phyloP scores from a whole-genome alignment of 2,113 vertebrate species.

The Poicephalus gulielmi region DNA sequence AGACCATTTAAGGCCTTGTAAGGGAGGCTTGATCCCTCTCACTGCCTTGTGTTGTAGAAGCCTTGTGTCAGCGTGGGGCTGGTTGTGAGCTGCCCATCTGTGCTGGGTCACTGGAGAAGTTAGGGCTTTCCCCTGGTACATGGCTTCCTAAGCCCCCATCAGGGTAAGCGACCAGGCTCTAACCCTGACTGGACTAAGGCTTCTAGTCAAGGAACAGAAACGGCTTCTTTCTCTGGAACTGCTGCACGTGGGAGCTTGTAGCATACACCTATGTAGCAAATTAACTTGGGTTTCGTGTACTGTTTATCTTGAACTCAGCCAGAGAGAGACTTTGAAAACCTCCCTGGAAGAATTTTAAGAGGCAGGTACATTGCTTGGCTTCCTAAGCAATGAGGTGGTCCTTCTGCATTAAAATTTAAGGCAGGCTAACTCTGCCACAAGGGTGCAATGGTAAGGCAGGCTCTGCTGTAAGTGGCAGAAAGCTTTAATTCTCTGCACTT shows the following conservation, averaged over 20 bases:
- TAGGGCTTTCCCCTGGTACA: neutral
- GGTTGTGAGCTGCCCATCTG: fast-evolving
- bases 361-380: neutral
- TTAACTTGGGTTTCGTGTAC: neutral
- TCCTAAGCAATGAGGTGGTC: neutral
- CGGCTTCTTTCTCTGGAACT: neutral
- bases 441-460: neutral
- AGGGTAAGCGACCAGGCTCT: neutral
- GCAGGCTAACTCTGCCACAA: neutral
- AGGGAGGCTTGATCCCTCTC: too few relatives aligned
- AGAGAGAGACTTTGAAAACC: neutral
- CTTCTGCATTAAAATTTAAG: neutral
- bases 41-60: neutral
- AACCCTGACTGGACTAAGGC: neutral
- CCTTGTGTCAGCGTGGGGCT: neutral
- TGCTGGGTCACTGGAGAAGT: neutral
- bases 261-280: neutral
- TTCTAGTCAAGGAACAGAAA: neutral
- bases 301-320: neutral
- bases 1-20: neutral
- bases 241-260: fast-evolving
- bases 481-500: neutral
- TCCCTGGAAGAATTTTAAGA: neutral
- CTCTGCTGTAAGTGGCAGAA: neutral
- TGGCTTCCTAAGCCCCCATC: neutral